Evolutionary conservation across 2,888 invertebrate genomes (phyloP).

Genomic region (Ophonus ardosiacus): DNA sequence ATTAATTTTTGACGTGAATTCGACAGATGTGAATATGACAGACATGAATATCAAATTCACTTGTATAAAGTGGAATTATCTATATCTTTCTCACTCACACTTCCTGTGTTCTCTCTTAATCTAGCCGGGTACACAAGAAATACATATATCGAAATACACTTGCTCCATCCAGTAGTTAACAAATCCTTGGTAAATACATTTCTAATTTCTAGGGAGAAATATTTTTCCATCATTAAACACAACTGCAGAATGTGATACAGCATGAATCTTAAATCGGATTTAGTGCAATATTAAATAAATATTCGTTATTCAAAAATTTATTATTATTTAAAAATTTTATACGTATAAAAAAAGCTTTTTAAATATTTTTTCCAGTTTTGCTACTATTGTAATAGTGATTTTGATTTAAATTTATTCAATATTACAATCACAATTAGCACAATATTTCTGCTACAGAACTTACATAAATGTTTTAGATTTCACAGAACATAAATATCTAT

Average conservation of each 20-base stretch:
- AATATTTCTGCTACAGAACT: not conserved
- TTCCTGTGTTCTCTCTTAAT: too few species aligned
- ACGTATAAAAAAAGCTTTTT: conserved; percentile 26
- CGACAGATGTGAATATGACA: too few species aligned
- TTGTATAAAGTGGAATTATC: too few species aligned
- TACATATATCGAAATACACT: too few species aligned
- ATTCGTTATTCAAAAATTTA: not conserved
- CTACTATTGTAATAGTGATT: conserved; percentile 26
- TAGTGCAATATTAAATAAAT: conserved; percentile 24
- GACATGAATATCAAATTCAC: too few species aligned
- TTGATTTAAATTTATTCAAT: conserved; percentile 29
- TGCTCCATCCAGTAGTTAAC: too few species aligned
- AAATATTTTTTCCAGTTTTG: conserved; percentile 34
- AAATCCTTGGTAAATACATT: too few species aligned
- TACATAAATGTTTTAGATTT: conserved; percentile 5
- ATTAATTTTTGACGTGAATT: too few species aligned
- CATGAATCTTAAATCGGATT: conserved; percentile 5
- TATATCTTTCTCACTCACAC: too few species aligned
- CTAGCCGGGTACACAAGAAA: too few species aligned
- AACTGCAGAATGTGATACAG: conserved; percentile 32
- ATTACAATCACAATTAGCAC: conserved; percentile 13
- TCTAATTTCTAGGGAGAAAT: not conserved
- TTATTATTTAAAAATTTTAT: conserved; percentile 8
- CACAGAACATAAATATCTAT: not conserved
- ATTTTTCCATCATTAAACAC: not conserved